phyloP scores from a whole-genome alignment of 2,888 invertebrate genomes.

The Deilephila elpenor region DNA sequence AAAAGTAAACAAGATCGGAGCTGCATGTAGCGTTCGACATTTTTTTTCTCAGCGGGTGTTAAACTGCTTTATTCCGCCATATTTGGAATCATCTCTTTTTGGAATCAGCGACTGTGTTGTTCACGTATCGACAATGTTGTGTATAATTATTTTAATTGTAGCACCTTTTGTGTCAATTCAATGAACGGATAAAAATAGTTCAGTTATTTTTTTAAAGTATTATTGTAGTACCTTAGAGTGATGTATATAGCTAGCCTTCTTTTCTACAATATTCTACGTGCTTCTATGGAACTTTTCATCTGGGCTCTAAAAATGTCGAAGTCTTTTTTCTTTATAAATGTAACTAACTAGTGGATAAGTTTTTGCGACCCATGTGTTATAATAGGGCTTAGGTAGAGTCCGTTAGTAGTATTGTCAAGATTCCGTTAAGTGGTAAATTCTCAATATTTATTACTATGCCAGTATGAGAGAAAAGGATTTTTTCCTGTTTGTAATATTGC shows the following conservation, averaged over 20 bases:
- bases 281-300: too few species aligned
- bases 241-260: neutral
- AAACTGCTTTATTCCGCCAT: slow-evolving; percentile 22
- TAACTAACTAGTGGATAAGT: neutral
- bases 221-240: neutral
- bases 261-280: too few species aligned
- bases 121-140: slow-evolving; percentile 9
- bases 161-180: slow-evolving; percentile 13
- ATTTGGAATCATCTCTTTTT: slow-evolving; percentile 11
- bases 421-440: slow-evolving; percentile 14
- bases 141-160: slow-evolving; percentile 13
- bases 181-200: slow-evolving; percentile 1
- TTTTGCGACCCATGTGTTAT: neutral
- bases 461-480: neutral
- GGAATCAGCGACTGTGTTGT: slow-evolving; percentile 14
- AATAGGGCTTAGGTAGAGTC: too few species aligned
- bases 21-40: slow-evolving; percentile 10
- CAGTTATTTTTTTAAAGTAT: neutral
- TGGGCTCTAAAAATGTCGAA: neutral
- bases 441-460: neutral
- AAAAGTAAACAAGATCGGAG: slow-evolving; percentile 14
- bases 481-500: neutral
- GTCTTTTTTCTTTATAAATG: neutral
- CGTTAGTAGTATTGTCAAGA: neutral
- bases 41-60: slow-evolving; percentile 14